Percentiles rank a stretch among this genome's conserved stretches.
Evolutionary conservation across 2,888 invertebrate species (phyloP).

Genomic region (Aleiodes testaceus): DNA sequence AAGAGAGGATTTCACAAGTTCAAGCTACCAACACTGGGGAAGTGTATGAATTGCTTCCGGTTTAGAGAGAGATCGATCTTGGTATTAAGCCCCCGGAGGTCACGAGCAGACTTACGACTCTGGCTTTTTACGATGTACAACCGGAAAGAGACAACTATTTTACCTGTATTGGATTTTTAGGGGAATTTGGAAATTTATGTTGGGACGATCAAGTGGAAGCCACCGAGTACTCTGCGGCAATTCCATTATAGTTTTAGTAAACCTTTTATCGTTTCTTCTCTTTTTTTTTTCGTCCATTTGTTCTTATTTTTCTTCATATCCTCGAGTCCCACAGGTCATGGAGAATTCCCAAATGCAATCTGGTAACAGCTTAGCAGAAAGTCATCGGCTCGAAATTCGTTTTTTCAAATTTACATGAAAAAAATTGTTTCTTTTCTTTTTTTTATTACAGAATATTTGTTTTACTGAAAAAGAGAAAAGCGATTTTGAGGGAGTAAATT

Average conservation of each 20-base stretch:
- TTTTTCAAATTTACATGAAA: too few relatives aligned
- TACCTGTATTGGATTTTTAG: conserved; percentile 3
- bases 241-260: neutral
- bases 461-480: too few relatives aligned
- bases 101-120: conserved; percentile 31
- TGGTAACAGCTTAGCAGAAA: neutral
- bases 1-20: too few relatives aligned
- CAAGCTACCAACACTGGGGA: too few relatives aligned
- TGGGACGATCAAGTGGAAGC: too few relatives aligned
- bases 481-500: too few relatives aligned
- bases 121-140: conserved; percentile 10
- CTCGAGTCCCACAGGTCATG: neutral
- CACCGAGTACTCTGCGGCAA: too few relatives aligned
- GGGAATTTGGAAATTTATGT: neutral
- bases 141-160: conserved; percentile 6
- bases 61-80: conserved; percentile 47
- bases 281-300: neutral
- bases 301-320: neutral
- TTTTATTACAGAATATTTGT: too few relatives aligned
- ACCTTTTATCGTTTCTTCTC: neutral
- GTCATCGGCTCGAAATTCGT: too few relatives aligned
- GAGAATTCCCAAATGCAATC: conserved; percentile 11
- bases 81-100: conserved; percentile 41
- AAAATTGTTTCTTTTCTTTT: too few relatives aligned
- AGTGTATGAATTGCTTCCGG: conserved; percentile 54